Evolutionary conservation across 2,113 vertebrate genomes (phyloP), one percentile per base, ranked within the genome.

Genomic region (Gyps fulvus): DNA sequence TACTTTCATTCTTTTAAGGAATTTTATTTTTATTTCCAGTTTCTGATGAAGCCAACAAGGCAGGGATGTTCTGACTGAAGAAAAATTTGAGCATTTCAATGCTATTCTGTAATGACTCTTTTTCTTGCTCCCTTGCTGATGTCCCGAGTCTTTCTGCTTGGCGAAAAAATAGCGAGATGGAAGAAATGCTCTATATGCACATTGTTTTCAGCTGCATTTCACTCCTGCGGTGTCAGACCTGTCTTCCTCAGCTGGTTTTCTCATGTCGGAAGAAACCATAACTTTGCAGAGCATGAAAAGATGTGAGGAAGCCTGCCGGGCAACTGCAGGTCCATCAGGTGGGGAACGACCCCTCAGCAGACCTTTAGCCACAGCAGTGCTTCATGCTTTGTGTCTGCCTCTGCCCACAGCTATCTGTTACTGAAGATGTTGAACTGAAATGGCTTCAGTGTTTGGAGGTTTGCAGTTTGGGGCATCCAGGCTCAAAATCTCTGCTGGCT

Each of bases 111-210:
- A 94, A 95, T 70, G 50, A 62, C 42, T 93, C 50, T 52, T 86
- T 93, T 93, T 93, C 45, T 88, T 94, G 55, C 38, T 92, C 83
- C 88, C 71, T 95, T 92, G 88, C 45, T 93, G 63, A 81, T 74
- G 71, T 70, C 38, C 67, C 22, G n/a, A 86, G 42, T 66, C 76
- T 92, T 94, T 92, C 38, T 84, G 59, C 67, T 90, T 91, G 67
- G 67, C 27, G 0, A 83, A 91, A 89, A 87, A 38, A 52, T 5
- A 79, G 36, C 0, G 7, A 91, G 91, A 77, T 76, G 62, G 70
- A 95, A 88, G 62, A 90, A 93, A 74, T 57, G 17, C 40, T 91
- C 47, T 59, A 5, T n/a, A 29, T 38, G 16, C 34, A 52, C 59
- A 71, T 65, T 78, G 43, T 59, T 79, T 91, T 96, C 69, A 72